These are phyloP conservation scores for Cherax destructor DNA, from an alignment of 1,140 invertebrate species.

Conservation along the genomic window DNA sequence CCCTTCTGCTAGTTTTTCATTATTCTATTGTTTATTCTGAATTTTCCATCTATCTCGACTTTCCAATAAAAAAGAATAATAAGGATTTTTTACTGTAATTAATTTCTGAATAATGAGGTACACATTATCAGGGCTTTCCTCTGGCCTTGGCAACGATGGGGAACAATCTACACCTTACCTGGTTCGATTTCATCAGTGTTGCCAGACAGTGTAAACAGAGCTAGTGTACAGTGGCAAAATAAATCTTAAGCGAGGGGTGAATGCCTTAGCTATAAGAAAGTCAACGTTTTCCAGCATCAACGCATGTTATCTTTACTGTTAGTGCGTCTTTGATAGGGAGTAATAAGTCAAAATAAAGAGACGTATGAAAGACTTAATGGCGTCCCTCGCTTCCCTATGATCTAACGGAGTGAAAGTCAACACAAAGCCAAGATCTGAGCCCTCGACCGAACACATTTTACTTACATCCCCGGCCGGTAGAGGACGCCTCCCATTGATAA, in stretches of 20 bases:
- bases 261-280: too few relatives aligned
- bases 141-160: constrained; percentile 17
- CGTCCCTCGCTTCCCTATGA: constrained; percentile 29
- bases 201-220: constrained; percentile 24
- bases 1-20: too few relatives aligned
- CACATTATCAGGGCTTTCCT: neutral
- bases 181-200: constrained; percentile 53
- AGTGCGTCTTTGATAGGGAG: too few relatives aligned
- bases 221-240: constrained; percentile 16
- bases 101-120: too few relatives aligned
- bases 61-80: too few relatives aligned
- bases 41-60: too few relatives aligned
- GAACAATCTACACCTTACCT: constrained; percentile 52
- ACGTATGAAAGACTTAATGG: constrained; percentile 26
- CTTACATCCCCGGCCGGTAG: constrained; percentile 16
- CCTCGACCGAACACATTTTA: constrained; percentile 4
- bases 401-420: constrained; percentile 51
- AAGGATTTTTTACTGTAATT: too few relatives aligned
- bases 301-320: too few relatives aligned
- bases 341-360: too few relatives aligned
- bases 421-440: constrained; percentile 39
- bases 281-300: too few relatives aligned
- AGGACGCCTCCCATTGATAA: neutral
- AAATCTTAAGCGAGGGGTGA: too few relatives aligned
- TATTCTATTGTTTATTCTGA: too few relatives aligned